These are phyloP conservation scores for Lathamus discolor DNA, from an alignment of 2,113 vertebrate species.

Conservation along the genomic window DNA sequence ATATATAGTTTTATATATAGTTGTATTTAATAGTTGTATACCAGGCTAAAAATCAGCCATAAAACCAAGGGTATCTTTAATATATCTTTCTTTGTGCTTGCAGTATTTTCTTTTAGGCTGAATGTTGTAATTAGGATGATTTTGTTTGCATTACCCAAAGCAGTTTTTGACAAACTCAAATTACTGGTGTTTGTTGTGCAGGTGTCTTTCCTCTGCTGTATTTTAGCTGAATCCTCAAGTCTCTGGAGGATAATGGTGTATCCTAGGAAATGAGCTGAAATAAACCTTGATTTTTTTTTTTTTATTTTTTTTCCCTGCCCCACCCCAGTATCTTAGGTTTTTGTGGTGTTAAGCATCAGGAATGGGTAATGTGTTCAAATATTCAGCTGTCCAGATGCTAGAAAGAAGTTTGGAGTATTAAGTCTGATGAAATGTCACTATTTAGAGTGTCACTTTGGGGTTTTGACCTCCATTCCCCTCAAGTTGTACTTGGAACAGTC, in stretches of 20 bases:
- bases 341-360: neutral
- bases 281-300: neutral
- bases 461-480: neutral
- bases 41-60: neutral
- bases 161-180: neutral
- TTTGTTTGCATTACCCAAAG: neutral
- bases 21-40: neutral
- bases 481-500: neutral
- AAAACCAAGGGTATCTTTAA: neutral
- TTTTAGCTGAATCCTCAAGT: neutral
- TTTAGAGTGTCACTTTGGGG: neutral
- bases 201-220: neutral
- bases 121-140: neutral
- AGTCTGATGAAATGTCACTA: accelerated
- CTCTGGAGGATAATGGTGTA: neutral
- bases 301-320: neutral
- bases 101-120: neutral
- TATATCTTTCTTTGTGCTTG: neutral
- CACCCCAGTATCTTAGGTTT: neutral
- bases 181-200: neutral
- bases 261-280: neutral
- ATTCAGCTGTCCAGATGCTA: neutral
- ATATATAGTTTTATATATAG: too few species aligned
- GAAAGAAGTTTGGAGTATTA: neutral
- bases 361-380: neutral